These are phyloP conservation scores for Cetoscarus ocellatus DNA, from an alignment of 2,797 vertebrate genomes.

Conservation along the genomic window DNA sequence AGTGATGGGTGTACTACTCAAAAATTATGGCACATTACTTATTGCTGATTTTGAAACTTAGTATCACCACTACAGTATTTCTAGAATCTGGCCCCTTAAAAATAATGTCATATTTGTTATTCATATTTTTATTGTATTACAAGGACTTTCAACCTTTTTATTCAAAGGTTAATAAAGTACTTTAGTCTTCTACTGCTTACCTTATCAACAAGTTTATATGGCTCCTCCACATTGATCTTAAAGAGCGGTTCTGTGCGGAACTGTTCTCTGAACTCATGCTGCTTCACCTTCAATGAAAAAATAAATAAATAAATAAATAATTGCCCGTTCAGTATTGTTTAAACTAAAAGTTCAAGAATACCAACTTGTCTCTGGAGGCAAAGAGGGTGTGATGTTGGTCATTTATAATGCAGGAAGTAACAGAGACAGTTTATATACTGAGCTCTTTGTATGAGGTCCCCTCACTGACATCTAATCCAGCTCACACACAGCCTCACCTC, in stretches of 20 bases:
- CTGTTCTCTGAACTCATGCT: slow-evolving; percentile 87
- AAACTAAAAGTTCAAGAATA: background rate
- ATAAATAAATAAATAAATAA: background rate
- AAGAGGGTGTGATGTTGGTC: slow-evolving; percentile 11
- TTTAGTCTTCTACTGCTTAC: slow-evolving; percentile 49
- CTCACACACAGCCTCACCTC: slow-evolving; percentile 83
- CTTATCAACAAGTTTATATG: slow-evolving; percentile 83
- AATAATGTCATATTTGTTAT: too few species aligned
- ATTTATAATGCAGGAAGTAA: slow-evolving; percentile 74
- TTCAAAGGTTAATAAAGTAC: background rate
- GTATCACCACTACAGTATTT: too few species aligned
- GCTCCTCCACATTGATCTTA: slow-evolving; percentile 76
- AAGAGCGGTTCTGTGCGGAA: slow-evolving; percentile 85
- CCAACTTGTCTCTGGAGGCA: background rate
- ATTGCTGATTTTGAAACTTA: too few species aligned
- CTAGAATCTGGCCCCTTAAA: too few species aligned
- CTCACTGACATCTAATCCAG: slow-evolving; percentile 41
- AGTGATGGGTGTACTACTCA: too few species aligned
- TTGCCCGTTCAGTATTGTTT: slow-evolving; percentile 12
- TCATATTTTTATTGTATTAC: background rate
- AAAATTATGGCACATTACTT: too few species aligned
- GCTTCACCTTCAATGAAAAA: slow-evolving; percentile 81
- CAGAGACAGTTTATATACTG: slow-evolving; percentile 47
- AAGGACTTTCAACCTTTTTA: background rate
- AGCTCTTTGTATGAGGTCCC: slow-evolving; percentile 54